phyloP scores from a whole-genome alignment of 2,888 invertebrate genomes.

The Eristalis pertinax region DNA sequence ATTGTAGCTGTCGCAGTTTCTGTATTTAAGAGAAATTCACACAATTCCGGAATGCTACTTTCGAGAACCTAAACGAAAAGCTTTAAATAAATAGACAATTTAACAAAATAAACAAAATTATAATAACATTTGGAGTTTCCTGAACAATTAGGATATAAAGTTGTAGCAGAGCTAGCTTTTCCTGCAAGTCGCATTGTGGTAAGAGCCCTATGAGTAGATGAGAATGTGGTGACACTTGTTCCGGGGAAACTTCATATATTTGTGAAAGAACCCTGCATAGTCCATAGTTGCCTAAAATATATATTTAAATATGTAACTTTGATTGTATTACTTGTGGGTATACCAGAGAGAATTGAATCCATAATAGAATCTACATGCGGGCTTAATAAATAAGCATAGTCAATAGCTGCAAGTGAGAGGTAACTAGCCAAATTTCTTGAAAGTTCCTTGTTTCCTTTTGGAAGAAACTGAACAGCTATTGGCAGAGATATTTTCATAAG shows the following conservation, averaged over 20 bases:
- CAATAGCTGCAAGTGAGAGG: slow-evolving; percentile 94
- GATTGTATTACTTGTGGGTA: not conserved
- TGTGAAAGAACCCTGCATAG: slow-evolving; percentile 94
- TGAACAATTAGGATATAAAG: slow-evolving; percentile 92
- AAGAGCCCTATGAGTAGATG: slow-evolving; percentile 89
- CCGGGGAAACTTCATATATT: slow-evolving; percentile 93
- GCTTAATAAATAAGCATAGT: slow-evolving; percentile 92
- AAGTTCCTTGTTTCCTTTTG: slow-evolving; percentile 94
- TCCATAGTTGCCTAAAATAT: slow-evolving; percentile 90
- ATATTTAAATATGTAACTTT: not conserved
- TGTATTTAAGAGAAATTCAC: slow-evolving; percentile 86
- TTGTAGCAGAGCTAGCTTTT: slow-evolving; percentile 91
- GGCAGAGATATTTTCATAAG: slow-evolving; percentile 87
- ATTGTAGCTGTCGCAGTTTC: slow-evolving; percentile 86
- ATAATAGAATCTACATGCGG: slow-evolving; percentile 94
- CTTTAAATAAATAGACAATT: slow-evolving; percentile 3
- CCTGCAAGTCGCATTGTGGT: slow-evolving; percentile 92
- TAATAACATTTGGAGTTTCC: slow-evolving; percentile 87
- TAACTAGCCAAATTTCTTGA: slow-evolving; percentile 95
- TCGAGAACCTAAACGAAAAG: slow-evolving; percentile 85
- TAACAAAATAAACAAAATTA: not conserved
- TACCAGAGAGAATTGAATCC: slow-evolving; percentile 93
- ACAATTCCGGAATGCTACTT: slow-evolving; percentile 90
- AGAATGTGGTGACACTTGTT: slow-evolving; percentile 92
- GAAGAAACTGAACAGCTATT: slow-evolving; percentile 94